Base-by-base conservation (phyloP, 2,113 vertebrate genomes). In the Entosphenus tridentatus region DNA sequence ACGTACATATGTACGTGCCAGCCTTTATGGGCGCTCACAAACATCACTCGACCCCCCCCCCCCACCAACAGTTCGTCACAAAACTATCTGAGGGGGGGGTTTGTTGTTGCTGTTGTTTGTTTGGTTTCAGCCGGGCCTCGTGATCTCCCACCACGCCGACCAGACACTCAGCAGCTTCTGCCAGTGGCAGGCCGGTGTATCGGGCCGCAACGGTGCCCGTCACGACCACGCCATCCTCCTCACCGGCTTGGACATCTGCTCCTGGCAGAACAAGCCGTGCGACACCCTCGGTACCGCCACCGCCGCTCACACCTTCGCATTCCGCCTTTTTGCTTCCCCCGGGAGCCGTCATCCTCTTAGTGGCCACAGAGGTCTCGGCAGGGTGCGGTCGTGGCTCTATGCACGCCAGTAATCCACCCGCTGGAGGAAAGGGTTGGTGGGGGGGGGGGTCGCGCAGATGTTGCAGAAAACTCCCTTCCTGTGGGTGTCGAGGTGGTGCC, bases 241-340 rank as follows among this genome's bases (percentile, higher is more conserved):
- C 67, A 98, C 93, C 0, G 93, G 93, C 17, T 81, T 96, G 69
- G 93, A 98, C 80, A 98, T 98, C 75, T 98, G 93, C 75, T 96
- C 93, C 11, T 96, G 92, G 93, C 96, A 98, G 78, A 96, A 96
- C 8, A 91, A 95, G 70, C 92, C 93, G 1, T 98, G 93, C 74
- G 93, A 98, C 76, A 98, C 93, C 2, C 76, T 98, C 78, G 93
- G 93, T 98, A 80, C 76, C 79, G 68, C 3, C 1, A 11, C n/a
- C 39, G 57, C 10, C 68, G 39, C 39, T 39, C 39, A 1, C 1
- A 39, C 39, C 39, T 39, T 7, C 6, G 6, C 39, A 39, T 39
- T 39, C 39, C 39, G 39, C 39, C 39, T 7, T 39, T 39, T 2
- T 57, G 68, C 16, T 14, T 5, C 8, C 68, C 68, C 39, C 68